phyloP scores from a whole-genome alignment of 2,797 vertebrate species.

The Coranthus polyacanthus region DNA sequence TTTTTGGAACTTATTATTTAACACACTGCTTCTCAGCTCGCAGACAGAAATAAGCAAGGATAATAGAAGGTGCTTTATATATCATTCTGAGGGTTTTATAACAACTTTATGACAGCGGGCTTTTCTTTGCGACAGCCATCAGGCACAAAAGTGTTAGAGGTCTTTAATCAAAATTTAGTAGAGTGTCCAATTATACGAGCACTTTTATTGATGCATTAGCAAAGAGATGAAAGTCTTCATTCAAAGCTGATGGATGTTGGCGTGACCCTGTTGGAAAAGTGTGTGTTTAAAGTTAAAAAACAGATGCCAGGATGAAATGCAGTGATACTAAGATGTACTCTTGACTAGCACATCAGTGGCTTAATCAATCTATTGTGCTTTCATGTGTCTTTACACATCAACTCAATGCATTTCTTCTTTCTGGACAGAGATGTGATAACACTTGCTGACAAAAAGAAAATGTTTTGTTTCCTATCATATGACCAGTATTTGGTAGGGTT shows the following conservation, averaged over 20 bases:
- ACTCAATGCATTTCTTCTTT: not conserved
- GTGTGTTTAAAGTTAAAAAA: constrained; percentile 24
- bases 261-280: constrained; percentile 39
- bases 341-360: constrained; percentile 17
- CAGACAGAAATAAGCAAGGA: constrained; percentile 45
- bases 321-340: not conserved
- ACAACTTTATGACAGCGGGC: constrained; percentile 63
- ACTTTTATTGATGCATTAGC: constrained; percentile 69
- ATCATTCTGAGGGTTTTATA: constrained; percentile 64
- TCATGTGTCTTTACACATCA: not conserved
- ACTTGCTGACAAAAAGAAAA: too few relatives aligned
- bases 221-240: constrained; percentile 64
- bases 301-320: constrained; percentile 14
- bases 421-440: not conserved
- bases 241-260: constrained; percentile 36
- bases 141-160: constrained; percentile 53
- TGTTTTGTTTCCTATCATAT: too few relatives aligned
- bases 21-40: constrained; percentile 26
- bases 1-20: constrained; percentile 61
- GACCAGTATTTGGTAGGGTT: too few relatives aligned
- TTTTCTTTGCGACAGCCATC: constrained; percentile 64
- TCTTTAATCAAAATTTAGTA: constrained; percentile 76
- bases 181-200: constrained; percentile 73
- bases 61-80: constrained; percentile 60
- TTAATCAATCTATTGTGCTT: constrained; percentile 25